Evolutionary conservation across 2,113 vertebrate genomes (phyloP).

Genomic region (Guaruba guarouba): DNA sequence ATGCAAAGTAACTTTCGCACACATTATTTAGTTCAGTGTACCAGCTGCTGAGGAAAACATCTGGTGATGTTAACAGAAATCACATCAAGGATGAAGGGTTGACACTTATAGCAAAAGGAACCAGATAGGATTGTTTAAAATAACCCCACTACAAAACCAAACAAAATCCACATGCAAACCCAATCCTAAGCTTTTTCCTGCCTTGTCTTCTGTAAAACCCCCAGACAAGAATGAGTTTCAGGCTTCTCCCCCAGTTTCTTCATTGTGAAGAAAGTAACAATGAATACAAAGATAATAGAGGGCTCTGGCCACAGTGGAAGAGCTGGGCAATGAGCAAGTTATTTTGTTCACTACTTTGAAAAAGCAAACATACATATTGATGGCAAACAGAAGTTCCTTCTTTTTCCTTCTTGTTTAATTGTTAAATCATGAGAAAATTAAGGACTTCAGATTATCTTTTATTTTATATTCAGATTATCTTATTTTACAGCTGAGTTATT

Average conservation of each 20-base stretch:
- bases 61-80: neutral
- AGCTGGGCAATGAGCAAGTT: rapidly evolving
- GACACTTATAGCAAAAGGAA: neutral
- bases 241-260: neutral
- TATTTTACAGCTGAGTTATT: neutral
- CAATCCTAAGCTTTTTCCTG: neutral
- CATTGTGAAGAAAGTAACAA: neutral
- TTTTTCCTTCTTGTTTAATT: neutral
- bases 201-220: neutral
- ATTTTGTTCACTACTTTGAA: neutral
- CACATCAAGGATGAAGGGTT: neutral
- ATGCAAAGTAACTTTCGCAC: neutral
- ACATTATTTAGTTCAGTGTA: neutral
- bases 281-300: rapidly evolving
- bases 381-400: neutral
- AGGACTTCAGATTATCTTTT: neutral
- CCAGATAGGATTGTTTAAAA: neutral
- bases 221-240: neutral
- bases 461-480: neutral
- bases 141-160: neutral
- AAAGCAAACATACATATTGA: neutral
- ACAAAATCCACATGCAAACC: neutral
- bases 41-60: neutral
- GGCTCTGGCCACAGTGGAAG: neutral
- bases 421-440: neutral